A percentile compares a stretch with the other conserved stretches of the same genome.
phyloP scores from a whole-genome alignment of 2,888 invertebrate genomes.

The Sarcophaga variegata region DNA sequence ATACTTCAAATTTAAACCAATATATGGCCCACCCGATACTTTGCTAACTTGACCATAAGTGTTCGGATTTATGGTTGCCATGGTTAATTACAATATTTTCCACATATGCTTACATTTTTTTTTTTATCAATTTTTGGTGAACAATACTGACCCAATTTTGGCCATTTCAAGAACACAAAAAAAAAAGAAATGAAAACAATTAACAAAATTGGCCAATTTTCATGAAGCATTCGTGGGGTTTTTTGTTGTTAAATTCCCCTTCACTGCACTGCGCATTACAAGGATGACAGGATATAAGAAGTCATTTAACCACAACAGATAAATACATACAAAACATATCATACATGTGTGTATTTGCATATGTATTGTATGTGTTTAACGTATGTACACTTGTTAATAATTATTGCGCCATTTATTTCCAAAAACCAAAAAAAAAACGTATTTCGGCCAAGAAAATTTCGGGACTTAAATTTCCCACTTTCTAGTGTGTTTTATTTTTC shows the following conservation, averaged over 20 bases:
- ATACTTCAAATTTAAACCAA: too few relatives aligned
- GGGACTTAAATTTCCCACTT: background rate
- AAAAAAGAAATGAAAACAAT: constrained; percentile 47
- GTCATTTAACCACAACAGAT: constrained; percentile 50
- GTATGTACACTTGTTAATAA: constrained; percentile 34
- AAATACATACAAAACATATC: constrained; percentile 24
- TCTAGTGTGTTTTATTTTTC: constrained; percentile 16
- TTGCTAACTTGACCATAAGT: constrained; percentile 1
- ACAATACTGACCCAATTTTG: constrained; percentile 46
- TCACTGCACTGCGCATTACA: background rate
- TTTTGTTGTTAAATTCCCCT: background rate
- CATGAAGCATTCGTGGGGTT: constrained; percentile 38
- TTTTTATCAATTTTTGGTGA: background rate
- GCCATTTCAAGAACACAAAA: background rate
- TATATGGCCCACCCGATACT: too few relatives aligned
- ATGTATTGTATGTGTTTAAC: constrained; percentile 12
- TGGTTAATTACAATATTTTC: background rate
- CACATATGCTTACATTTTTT: constrained; percentile 33
- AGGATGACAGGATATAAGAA: constrained; percentile 66
- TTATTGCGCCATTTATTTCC: constrained; percentile 61
- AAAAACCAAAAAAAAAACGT: constrained; percentile 33
- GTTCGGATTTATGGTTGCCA: background rate
- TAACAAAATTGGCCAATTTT: constrained; percentile 67
- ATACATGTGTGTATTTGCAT: background rate
- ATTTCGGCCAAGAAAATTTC: constrained; percentile 55